Evolutionary conservation across 1,140 invertebrate species (phyloP), one percentile per base, ranked within the genome.

Genomic region (Gerris buenoi): DNA sequence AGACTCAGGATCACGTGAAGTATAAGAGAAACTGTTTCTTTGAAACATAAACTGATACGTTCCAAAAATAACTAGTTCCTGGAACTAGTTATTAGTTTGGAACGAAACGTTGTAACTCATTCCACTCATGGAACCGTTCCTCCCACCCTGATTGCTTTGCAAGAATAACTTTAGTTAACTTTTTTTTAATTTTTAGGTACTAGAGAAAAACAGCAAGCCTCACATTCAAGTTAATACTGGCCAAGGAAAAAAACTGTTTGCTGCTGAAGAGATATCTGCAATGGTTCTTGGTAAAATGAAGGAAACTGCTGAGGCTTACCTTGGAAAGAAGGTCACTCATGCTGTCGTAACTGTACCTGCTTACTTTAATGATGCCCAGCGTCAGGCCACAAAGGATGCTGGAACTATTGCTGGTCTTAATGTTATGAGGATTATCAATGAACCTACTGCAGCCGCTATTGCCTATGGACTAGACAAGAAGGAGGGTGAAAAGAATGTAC

Each of bases 401-500:
- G 90, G 90, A 72, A 85, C 84, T 15, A 92, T 92, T 72, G 90
- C 96, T 71, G 95, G 96, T 71, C 83, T 99, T 59, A 89, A 90
- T 72, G 96, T 99, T 1, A 95, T 99, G 92, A 87, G 97, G 79
- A 99, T 99, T 73, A 99, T 99, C 75, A 99, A 99, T 77, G 97
- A 99, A 78, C 97, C 97, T n/a, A 99, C 97, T 27, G 97, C 97
- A 2, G 97, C 97, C 65, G 97, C 97, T 68, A 98, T 99, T 80
- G 97, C 97, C 68, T 99, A 99, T 75, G 97, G 97, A 80, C 83
- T 99, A 69, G 97, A 99, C 81, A 99, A 99, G 80, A 97, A 95
- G 77, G 95, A 97, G 69, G 95, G 96, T 62, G 97, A 99, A 78
- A 97, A 97, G 81, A 99, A 99, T 74, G 94, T 99, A 46, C 81